Percentiles rank a stretch among this genome's conserved stretches.
These are phyloP conservation scores for Porites evermanni DNA, from an alignment of 92 coral and sea anemone species.

Conservation along the genomic window DNA sequence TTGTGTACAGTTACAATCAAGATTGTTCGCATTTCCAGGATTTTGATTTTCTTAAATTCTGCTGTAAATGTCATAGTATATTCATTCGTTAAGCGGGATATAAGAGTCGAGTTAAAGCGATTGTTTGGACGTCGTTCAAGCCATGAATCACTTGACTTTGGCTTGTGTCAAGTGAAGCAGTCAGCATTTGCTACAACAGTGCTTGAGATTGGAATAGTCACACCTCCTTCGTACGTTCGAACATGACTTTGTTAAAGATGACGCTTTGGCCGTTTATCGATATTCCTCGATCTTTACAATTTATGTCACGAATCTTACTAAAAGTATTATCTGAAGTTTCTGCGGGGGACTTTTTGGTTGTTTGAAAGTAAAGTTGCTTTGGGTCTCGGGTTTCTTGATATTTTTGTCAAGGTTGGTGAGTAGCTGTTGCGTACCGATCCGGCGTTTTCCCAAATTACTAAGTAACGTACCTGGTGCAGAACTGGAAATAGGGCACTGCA, in stretches of 20 bases:
- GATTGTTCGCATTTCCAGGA: conserved; percentile 40
- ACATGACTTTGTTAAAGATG: neutral
- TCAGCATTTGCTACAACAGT: neutral
- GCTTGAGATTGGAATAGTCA: neutral
- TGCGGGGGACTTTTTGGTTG: no score
- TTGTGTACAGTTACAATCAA: conserved; percentile 20
- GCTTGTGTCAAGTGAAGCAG: neutral
- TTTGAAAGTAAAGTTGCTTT: no score
- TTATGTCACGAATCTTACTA: no score
- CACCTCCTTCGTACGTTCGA: neutral
- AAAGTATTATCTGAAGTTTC: no score
- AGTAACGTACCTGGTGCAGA: no score
- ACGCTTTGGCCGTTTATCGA: conserved; percentile 8
- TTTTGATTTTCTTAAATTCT: conserved; percentile 48
- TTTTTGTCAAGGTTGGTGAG: no score
- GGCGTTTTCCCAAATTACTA: no score
- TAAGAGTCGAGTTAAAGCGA: conserved; percentile 19
- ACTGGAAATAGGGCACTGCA: no score
- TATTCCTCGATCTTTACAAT: no score
- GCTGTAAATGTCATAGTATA: conserved; percentile 45
- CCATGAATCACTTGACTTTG: conserved; percentile 15
- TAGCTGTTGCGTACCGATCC: no score
- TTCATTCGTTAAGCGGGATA: conserved; percentile 40
- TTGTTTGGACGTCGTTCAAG: conserved; percentile 3
- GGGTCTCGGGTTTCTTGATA: no score